Conservation (phyloP, 2,113 vertebrate species). For the Craseonycteris thonglongyai region DNA sequence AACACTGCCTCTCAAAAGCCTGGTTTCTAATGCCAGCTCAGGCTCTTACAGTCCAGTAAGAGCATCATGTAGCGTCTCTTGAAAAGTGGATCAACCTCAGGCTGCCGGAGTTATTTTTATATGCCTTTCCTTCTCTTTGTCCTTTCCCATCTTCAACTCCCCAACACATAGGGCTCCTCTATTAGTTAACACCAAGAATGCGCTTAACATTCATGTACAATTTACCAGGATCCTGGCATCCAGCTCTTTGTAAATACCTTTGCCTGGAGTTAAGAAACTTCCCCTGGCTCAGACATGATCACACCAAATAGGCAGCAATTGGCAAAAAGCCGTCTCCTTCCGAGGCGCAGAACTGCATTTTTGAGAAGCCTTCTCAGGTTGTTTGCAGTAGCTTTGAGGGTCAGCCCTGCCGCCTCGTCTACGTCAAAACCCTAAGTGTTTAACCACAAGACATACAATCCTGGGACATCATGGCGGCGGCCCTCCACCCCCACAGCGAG, state of each 20-base stretch:
- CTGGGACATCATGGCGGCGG: slow-evolving; percentile 64
- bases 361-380: slow-evolving; percentile 46
- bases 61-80: background rate
- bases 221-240: slow-evolving; percentile 11
- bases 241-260: slow-evolving; percentile 4
- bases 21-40: background rate
- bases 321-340: slow-evolving; percentile 49
- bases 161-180: too few species aligned
- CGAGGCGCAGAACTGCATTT: background rate
- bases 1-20: background rate
- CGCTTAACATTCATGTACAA: background rate
- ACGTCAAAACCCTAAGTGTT: slow-evolving; percentile 69
- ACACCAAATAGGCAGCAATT: slow-evolving; percentile 56
- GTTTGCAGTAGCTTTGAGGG: slow-evolving; percentile 31
- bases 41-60: background rate
- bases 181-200: background rate
- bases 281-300: slow-evolving; percentile 23
- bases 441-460: slow-evolving; percentile 72
- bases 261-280: slow-evolving; percentile 43
- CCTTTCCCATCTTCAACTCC: background rate
- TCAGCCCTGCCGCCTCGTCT: slow-evolving; percentile 45
- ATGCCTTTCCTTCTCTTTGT: background rate
- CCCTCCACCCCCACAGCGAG: slow-evolving; percentile 38
- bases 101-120: background rate
- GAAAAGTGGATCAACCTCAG: background rate